Conservation (phyloP, 2,113 vertebrate species). For the Phodopus roborovskii region DNA sequence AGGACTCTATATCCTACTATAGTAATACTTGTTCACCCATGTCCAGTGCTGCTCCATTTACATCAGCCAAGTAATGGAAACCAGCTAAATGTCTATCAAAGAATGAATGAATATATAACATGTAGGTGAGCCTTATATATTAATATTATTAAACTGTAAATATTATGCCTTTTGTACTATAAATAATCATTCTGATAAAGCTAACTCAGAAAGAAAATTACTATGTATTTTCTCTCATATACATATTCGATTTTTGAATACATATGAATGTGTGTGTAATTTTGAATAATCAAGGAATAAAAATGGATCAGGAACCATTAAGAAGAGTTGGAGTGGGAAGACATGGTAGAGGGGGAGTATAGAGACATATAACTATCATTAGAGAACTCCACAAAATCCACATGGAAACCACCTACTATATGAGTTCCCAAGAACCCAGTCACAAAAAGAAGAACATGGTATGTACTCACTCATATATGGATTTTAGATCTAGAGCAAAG, state of each 20-base stretch:
- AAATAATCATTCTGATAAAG: neutral
- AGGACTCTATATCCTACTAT: too few relatives aligned
- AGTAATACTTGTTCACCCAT: neutral
- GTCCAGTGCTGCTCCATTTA: neutral
- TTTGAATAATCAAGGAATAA: neutral
- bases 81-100: neutral
- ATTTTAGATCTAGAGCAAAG: too few relatives aligned
- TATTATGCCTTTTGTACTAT: neutral
- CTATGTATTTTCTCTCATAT: neutral
- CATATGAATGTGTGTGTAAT: neutral
- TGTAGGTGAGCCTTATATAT: neutral
- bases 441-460: too few relatives aligned
- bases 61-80: neutral
- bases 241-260: neutral
- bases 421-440: neutral
- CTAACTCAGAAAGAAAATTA: neutral
- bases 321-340: neutral
- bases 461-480: too few relatives aligned
- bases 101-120: neutral
- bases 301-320: neutral
- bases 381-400: neutral
- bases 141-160: neutral
- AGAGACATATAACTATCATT: neutral
- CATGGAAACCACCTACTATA: neutral
- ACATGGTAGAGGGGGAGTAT: neutral